Evolutionary conservation across 2,113 vertebrate species (phyloP).

Genomic region (Trogon melanurus): DNA sequence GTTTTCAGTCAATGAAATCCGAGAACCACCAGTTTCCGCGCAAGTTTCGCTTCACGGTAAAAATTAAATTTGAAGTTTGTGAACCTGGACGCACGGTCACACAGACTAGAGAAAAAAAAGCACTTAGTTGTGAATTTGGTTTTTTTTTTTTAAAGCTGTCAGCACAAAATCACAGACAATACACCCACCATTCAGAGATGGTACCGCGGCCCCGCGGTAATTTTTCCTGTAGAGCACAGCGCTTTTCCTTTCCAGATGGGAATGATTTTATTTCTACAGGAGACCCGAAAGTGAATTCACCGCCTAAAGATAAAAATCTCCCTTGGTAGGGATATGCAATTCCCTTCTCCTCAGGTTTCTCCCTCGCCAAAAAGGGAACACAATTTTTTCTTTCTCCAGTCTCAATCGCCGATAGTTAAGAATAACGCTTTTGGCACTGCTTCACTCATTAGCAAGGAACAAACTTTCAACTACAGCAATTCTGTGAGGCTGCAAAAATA

Average conservation of each 20-base stretch:
- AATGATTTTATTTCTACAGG: constrained; percentile 59
- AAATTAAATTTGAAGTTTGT: neutral
- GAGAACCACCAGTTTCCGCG: neutral
- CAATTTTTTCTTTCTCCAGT: neutral
- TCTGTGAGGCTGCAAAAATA: constrained; percentile 3
- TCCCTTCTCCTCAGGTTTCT: constrained; percentile 59
- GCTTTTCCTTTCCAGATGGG: constrained; percentile 63
- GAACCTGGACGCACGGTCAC: neutral
- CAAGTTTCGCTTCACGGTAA: neutral
- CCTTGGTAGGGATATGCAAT: constrained; percentile 57
- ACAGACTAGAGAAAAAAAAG: neutral
- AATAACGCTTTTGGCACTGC: neutral
- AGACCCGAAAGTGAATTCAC: constrained; percentile 62
- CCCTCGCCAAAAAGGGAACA: neutral
- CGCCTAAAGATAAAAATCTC: constrained; percentile 70
- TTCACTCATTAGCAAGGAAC: constrained; percentile 53
- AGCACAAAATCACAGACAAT: constrained; percentile 39
- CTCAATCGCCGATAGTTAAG: neutral
- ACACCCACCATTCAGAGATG: neutral
- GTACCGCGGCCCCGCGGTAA: neutral
- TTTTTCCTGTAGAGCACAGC: neutral
- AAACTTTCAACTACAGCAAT: neutral
- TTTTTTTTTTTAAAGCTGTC: neutral
- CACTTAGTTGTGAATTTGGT: neutral
- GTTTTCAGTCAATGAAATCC: neutral